phyloP scores from a whole-genome alignment of 1,140 invertebrate genomes.

The Bilobella aurantiaca region DNA sequence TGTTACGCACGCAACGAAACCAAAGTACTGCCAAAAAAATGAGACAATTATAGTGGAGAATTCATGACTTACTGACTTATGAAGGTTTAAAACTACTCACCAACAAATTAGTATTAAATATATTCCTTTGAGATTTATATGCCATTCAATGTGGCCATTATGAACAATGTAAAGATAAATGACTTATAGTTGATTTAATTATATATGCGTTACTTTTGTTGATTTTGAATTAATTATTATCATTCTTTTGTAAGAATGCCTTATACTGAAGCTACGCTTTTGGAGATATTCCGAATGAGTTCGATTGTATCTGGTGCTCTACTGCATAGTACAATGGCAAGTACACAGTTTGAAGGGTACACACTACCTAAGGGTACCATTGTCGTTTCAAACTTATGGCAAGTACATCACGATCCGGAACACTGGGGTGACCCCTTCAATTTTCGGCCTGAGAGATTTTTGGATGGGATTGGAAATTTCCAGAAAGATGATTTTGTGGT shows the following conservation, averaged over 20 bases:
- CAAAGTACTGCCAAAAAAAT: no score
- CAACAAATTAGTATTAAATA: no score
- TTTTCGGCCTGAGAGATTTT: constrained; percentile 57
- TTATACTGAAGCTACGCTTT: constrained; percentile 4
- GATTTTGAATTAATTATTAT: background rate
- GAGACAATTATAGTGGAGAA: no score
- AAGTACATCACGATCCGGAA: constrained; percentile 46
- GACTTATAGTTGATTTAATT: constrained; percentile 1
- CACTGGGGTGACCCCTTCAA: constrained; percentile 57
- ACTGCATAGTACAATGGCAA: background rate
- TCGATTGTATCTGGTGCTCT: constrained; percentile 10
- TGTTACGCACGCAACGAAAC: no score
- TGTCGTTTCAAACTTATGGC: constrained; percentile 41
- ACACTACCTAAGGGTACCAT: constrained; percentile 19
- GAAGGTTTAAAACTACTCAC: no score
- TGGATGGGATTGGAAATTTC: constrained; percentile 37
- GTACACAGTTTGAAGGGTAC: constrained; percentile 18
- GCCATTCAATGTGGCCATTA: no score
- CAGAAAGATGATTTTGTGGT: constrained; percentile 32
- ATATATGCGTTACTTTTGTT: no score
- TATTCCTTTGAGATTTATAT: no score
- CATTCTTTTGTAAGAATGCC: constrained; percentile 3
- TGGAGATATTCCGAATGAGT: constrained; percentile 5
- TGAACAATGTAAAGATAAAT: no score
- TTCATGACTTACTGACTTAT: no score